Conservation (phyloP, 2,888 invertebrate genomes). For the Idaea dimidiata region DNA sequence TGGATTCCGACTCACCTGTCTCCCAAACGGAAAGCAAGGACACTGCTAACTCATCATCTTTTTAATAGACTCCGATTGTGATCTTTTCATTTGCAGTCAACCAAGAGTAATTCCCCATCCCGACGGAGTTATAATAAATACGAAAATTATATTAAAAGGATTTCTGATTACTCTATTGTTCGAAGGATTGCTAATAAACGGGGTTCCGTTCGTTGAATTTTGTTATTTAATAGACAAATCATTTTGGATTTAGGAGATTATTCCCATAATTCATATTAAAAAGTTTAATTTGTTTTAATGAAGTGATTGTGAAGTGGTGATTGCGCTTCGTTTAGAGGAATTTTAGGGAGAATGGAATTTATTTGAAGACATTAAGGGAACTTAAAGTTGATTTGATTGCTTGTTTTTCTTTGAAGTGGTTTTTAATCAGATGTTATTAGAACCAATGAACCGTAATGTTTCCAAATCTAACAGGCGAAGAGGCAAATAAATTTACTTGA, state of each 20-base stretch:
- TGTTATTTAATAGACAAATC: constrained; percentile 52
- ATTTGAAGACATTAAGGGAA: background rate
- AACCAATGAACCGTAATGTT: background rate
- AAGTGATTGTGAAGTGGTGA: constrained; percentile 31
- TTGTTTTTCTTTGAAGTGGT: background rate
- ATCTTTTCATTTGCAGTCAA: constrained; percentile 75
- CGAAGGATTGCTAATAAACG: constrained; percentile 61
- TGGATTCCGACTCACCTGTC: constrained; percentile 8
- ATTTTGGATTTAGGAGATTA: constrained; percentile 53
- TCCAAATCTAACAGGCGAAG: background rate
- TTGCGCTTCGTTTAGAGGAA: constrained; percentile 26
- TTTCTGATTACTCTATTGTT: constrained; percentile 72
- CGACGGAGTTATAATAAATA: constrained; percentile 68
- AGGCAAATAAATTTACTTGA: background rate
- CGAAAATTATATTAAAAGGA: constrained; percentile 62
- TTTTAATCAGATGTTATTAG: background rate
- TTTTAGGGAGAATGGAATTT: background rate
- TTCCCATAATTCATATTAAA: constrained; percentile 41
- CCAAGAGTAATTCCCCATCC: constrained; percentile 59
- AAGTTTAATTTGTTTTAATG: constrained; percentile 46
- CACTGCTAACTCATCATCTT: constrained; percentile 46
- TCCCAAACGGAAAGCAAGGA: background rate
- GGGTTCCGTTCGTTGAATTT: constrained; percentile 46
- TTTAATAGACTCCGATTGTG: constrained; percentile 65
- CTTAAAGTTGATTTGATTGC: background rate